Base-by-base conservation (phyloP, 2,888 invertebrate species). In the Galeruca laticollis region DNA sequence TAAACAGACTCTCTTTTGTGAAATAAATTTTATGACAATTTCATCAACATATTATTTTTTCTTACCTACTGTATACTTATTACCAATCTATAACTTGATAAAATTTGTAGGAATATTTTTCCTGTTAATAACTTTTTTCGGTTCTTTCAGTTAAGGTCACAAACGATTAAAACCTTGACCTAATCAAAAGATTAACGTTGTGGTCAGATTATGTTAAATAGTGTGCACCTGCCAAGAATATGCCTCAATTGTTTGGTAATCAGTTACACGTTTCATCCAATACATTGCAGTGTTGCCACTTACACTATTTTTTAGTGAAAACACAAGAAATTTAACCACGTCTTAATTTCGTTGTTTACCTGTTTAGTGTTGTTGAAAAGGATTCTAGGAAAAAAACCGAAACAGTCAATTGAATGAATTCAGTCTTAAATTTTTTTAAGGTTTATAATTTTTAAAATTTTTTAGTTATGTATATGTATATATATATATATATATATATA, bases 201-300 rank as follows among this genome's bases (percentile, higher is more conserved):
- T 51, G 37, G 26, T 62, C 20, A 54, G 52, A 52, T n/a, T 62
- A 33, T 37, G 52, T 52, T 52, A 52, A 52, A 62, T 35, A 40
- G 37, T 62, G 52, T 62, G 52, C 62, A 62, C 62, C 62, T 62
- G 62, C 52, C 51, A 40, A 62, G 11, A 33, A 11, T 52, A 37
- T 52, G 52, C 18, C 52, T 52, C 5, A 54, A 52, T 49, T 37
- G 52, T 49, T 62, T 11, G n/a, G 51, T 52, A 20, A 13, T 37
- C 62, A 62, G 47, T 18, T 18, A 18, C 52, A 3, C 11, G 33
- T 15, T 49, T 47, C 49, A 61, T 61, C 47, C 33, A 61, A 15
- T 15, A 13, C 15, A 49, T 31, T 52, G 26, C 52, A 5, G 8
- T 21, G 52, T 52, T 61, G 49, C 49, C 43, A 31, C 5, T 5